These are phyloP conservation scores for Drosophila peninsularis DNA, from an alignment of 2,888 invertebrate genomes.

Conservation along the genomic window DNA sequence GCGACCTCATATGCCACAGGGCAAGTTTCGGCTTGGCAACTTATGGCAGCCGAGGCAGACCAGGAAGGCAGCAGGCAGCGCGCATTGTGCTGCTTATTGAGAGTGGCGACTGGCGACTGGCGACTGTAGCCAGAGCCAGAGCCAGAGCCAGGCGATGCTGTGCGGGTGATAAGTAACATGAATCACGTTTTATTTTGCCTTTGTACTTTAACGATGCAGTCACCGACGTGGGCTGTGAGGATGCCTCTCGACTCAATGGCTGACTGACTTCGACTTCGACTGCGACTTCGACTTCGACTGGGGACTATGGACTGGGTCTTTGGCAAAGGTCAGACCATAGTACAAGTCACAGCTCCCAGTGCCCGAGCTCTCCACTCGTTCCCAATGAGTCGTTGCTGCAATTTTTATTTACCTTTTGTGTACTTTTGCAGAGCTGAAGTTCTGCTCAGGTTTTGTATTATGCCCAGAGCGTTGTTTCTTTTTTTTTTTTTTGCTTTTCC, in stretches of 20 bases:
- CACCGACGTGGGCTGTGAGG: conserved; percentile 37
- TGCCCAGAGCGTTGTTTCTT: conserved; percentile 37
- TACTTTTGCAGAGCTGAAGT: conserved; percentile 55
- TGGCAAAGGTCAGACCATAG: conserved; percentile 67
- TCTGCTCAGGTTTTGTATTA: conserved; percentile 59
- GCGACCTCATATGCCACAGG: conserved; percentile 76
- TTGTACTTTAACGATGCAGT: conserved; percentile 77
- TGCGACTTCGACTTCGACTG: conserved; percentile 5
- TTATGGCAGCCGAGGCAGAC: conserved; percentile 39
- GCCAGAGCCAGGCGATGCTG: conserved; percentile 59
- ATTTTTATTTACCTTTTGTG: conserved; percentile 77
- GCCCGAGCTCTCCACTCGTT: conserved; percentile 11
- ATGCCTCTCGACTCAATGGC: conserved; percentile 55
- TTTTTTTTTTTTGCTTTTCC: neutral
- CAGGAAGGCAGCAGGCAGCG: conserved; percentile 27
- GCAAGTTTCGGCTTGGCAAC: conserved; percentile 63
- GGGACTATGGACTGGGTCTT: conserved; percentile 34
- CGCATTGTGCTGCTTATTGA: conserved; percentile 34
- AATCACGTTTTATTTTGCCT: conserved; percentile 80
- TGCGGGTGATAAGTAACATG: conserved; percentile 81
- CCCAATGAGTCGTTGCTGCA: conserved; percentile 56
- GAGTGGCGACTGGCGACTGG: conserved; percentile 19
- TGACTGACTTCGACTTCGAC: conserved; percentile 61
- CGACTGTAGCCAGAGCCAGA: neutral
- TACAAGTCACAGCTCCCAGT: conserved; percentile 33